phyloP scores from a whole-genome alignment of 2,113 vertebrate genomes.

The Odocoileus hemionus region DNA sequence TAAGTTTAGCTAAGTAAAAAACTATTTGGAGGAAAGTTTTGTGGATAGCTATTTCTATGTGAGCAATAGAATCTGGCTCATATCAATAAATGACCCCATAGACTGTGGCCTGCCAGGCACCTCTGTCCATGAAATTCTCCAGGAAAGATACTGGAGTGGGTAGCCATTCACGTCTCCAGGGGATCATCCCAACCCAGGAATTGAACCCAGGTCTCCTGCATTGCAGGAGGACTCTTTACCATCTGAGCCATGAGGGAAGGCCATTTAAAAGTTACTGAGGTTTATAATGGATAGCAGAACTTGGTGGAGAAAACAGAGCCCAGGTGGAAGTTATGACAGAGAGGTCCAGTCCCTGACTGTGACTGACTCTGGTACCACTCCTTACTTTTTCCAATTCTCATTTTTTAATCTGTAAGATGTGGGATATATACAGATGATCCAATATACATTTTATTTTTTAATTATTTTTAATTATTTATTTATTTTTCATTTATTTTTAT shows the following conservation, averaged over 20 bases:
- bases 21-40: not conserved
- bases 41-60: not conserved
- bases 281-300: not conserved
- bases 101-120: not conserved
- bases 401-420: not conserved
- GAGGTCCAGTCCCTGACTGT: not conserved
- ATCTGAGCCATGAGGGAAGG: not conserved
- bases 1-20: conserved; percentile 24
- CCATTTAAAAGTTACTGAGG: conserved; percentile 15
- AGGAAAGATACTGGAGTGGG: not conserved
- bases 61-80: conserved; percentile 4
- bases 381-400: not conserved
- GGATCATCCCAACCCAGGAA: not conserved
- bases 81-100: not conserved
- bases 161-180: not conserved
- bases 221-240: not conserved
- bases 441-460: not conserved
- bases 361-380: not conserved
- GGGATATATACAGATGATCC: not conserved
- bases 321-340: not conserved
- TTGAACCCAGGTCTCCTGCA: not conserved
- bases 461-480: no score
- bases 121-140: not conserved
- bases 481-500: no score
- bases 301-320: not conserved